Conservation (phyloP, 2,888 invertebrate genomes). For the Myopa tessellatipennis region DNA sequence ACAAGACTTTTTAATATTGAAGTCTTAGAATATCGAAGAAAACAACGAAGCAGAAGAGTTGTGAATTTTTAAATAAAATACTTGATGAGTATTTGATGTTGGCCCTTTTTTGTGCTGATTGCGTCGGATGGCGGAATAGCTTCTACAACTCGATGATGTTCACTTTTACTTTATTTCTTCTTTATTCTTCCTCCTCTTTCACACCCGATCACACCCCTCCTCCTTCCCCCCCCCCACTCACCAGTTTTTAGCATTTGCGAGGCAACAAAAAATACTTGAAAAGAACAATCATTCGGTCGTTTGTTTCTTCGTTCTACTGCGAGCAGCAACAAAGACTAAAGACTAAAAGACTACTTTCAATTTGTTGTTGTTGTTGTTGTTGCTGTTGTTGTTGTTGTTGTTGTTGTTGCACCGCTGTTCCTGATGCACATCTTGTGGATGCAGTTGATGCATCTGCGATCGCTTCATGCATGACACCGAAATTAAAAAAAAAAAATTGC, state of each 20-base stretch:
- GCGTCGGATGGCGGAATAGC: too few species aligned
- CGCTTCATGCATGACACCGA: neutral
- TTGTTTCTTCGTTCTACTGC: neutral
- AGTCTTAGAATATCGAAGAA: too few species aligned
- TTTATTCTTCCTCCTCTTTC: neutral
- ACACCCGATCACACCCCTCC: neutral
- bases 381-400: neutral
- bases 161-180: neutral
- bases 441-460: constrained; percentile 4
- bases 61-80: too few species aligned
- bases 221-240: neutral
- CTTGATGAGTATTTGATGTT: too few species aligned
- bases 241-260: neutral
- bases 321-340: constrained; percentile 2
- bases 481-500: neutral
- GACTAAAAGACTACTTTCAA: constrained; percentile 19
- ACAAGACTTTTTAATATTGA: too few species aligned
- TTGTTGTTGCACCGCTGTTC: neutral
- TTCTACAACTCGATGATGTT: too few species aligned
- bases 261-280: constrained; percentile 12
- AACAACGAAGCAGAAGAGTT: too few species aligned
- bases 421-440: neutral
- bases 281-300: constrained; percentile 6
- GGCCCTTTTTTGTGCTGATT: too few species aligned
- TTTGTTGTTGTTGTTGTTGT: constrained; percentile 3